Conservation (phyloP, 1,140 invertebrate genomes). For the Grapholita molesta region DNA sequence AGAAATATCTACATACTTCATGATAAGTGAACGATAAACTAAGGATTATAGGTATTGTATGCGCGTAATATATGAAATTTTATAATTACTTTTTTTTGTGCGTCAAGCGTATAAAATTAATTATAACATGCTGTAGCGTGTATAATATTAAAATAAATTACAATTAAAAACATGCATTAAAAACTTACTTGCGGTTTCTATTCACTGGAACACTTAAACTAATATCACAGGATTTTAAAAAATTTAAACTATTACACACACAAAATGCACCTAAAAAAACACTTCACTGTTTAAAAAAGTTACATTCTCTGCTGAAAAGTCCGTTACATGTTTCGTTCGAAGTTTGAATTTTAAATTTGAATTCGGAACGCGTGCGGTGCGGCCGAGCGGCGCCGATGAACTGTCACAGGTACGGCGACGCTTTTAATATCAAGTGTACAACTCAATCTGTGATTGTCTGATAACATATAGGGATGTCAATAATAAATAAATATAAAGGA, state of each 20-base stretch:
- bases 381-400: constrained; percentile 31
- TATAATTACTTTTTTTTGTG: background rate
- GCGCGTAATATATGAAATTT: background rate
- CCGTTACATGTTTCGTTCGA: constrained; percentile 16
- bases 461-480: background rate
- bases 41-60: background rate
- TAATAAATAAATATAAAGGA: too few species aligned
- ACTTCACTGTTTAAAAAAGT: constrained; percentile 39
- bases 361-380: constrained; percentile 33
- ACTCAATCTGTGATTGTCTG: constrained; percentile 53
- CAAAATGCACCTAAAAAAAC: constrained; percentile 46
- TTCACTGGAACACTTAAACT: constrained; percentile 41
- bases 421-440: constrained; percentile 59
- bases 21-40: background rate
- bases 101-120: background rate
- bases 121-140: background rate
- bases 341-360: constrained; percentile 26
- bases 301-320: constrained; percentile 26
- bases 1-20: background rate
- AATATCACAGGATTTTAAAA: constrained; percentile 70
- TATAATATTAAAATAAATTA: background rate
- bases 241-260: constrained; percentile 39
- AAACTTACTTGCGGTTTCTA: constrained; percentile 52
- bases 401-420: constrained; percentile 39
- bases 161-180: background rate